Base-by-base conservation (phyloP, 2,888 invertebrate species). In the Gisinianus flammeolus region DNA sequence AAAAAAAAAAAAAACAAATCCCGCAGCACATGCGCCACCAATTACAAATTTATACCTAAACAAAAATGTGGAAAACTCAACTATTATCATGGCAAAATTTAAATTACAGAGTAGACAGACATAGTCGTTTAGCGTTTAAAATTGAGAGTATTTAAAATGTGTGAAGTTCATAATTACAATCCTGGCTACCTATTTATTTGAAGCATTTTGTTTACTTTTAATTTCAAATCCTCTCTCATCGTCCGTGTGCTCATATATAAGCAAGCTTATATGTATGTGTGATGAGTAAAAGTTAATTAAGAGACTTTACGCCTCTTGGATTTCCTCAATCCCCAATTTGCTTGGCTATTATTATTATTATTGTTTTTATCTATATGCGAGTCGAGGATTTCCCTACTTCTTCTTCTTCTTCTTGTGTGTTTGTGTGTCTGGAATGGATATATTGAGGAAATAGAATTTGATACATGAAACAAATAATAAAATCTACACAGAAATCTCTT, bases 121-220 rank as follows among this genome's bases (percentile, higher is more conserved):
- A n/a, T n/a, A n/a, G 6, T 19, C 35, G 5, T 35, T 35, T 35
- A 35, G 6, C 35, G 35, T 35, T 12, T 35, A 35, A 35, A 35
- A 12, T 44, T 19, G 19, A 44, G 5, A 8, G 35, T 6, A 44
- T 44, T 1, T 44, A 64, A 64, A 28, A 64, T 64, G 64, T 28
- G 64, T 28, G 30, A 64, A 64, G 16, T 64, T 26, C 26, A 64
- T 64, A 64, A 64, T 64, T 26, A 64, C 28, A 2, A 26, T 62
- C 16, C 28, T 16, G 8, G 12, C 62, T 26, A 26, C 22, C 62
- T 62, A 28, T 6, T 24, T 22, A 16, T 58, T 22, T 58, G 24
- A 5, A 8, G 22, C 12, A 24, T 26, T 62, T 54, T n/a, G n/a
- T n/a, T n/a, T 26, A 62, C 24, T 12, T 22, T 62, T 26, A 62